These are phyloP conservation scores for Eupeodes luniger DNA, from an alignment of 2,888 invertebrate genomes.

Conservation along the genomic window DNA sequence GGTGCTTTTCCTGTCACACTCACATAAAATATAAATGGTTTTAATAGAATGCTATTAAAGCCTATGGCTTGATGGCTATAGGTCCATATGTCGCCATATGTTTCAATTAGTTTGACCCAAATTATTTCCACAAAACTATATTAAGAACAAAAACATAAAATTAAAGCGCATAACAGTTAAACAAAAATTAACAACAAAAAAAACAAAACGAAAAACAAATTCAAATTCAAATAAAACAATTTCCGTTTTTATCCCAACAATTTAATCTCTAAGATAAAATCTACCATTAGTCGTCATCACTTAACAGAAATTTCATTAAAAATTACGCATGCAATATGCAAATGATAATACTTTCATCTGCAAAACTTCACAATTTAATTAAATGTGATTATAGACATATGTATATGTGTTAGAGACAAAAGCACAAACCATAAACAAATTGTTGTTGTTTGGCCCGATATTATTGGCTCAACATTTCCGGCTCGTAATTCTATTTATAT, in stretches of 20 bases:
- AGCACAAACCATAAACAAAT: conserved; percentile 65
- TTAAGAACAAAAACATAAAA: conserved; percentile 34
- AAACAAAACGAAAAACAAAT: conserved; percentile 16
- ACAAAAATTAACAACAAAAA: background rate
- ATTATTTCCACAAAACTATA: conserved; percentile 22
- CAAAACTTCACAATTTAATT: conserved; percentile 67
- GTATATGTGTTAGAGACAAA: conserved; percentile 9
- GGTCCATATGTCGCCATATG: conserved; percentile 27
- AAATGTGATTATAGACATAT: conserved; percentile 37
- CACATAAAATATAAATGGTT: background rate
- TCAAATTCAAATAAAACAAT: conserved; percentile 50
- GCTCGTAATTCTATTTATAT: conserved; percentile 59
- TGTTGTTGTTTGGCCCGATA: conserved; percentile 38
- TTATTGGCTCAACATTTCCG: conserved; percentile 66
- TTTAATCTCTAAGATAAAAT: conserved; percentile 68
- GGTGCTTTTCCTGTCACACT: conserved; percentile 56
- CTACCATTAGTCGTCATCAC: conserved; percentile 60
- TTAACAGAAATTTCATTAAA: conserved; percentile 60
- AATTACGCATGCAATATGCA: conserved; percentile 59
- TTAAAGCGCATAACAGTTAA: background rate
- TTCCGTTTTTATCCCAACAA: conserved; percentile 48
- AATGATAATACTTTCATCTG: conserved; percentile 63
- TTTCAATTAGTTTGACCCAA: conserved; percentile 61
- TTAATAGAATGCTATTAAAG: conserved; percentile 52
- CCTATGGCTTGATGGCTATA: background rate